Base-by-base conservation (phyloP, 2,888 invertebrate species). In the Drosophila ezoana region DNA sequence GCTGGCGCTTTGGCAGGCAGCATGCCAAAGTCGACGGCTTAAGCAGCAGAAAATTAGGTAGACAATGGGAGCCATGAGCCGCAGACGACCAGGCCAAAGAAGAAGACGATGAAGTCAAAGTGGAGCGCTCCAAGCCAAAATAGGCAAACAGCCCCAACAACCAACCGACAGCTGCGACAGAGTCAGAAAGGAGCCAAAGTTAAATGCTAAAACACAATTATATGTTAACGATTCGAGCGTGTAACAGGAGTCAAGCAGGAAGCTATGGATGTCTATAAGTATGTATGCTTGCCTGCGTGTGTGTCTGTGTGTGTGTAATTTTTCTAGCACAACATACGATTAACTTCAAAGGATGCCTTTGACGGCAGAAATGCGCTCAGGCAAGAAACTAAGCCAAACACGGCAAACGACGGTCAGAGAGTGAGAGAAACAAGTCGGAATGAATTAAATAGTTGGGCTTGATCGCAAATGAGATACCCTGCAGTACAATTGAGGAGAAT, bases 291-390 rank as follows among this genome's bases (percentile, higher is more conserved):
- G 38, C 23, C 16, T 18, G 10, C 51, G 23, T 59, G 33, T 64
- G 38, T 51, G 18, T 43, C 35, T 56, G 57, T 66, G 62, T 79
- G 60, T 70, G 63, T 75, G 54, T 64, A 62, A 72, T 69, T 79
- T 78, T 73, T 80, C 64, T 80, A 74, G 65, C 69, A 72, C 73
- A 79, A 76, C 79, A 80, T 77, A 75, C 83, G 83, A 89, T 86
- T 89, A 86, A 89, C 85, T 87, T 86, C 85, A 86, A 86, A 86
- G 89, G 87, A 76, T 79, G 81, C 84, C 84, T 84, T 83, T 87
- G 87, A 84, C 76, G 87, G 81, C 85, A 49, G 57, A 64, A 81
- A 79, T 44, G 75, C 84, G 89, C 89, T 88, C 87, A 86, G 74
- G 81, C 85, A 83, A 76, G 74, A 80, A 80, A 88, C 79, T 76